Evolutionary conservation across 2,113 vertebrate genomes (phyloP).

Genomic region (Corythoichthys haematopterus): DNA sequence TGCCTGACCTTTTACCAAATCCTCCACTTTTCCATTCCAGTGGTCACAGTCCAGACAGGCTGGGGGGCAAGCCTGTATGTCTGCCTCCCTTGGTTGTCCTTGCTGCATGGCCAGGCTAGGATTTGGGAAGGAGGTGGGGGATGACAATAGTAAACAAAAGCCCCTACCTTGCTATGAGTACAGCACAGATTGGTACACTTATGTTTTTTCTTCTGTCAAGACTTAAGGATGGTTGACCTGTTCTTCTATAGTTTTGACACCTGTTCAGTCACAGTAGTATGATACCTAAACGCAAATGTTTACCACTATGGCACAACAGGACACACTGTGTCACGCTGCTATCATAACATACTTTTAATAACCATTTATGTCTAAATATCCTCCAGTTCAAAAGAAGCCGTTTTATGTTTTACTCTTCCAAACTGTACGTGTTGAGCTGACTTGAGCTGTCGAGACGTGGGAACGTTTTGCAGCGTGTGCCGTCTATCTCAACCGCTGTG

Average conservation of each 20-base stretch:
- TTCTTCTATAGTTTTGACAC: not conserved
- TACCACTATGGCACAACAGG: not conserved
- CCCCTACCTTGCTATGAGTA: not conserved
- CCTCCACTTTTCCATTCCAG: constrained; percentile 70
- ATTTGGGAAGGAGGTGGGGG: constrained; percentile 13
- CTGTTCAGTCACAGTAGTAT: not conserved
- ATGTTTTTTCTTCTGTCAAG: not conserved
- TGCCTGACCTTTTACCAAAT: constrained; percentile 72
- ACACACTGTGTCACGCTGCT: not conserved
- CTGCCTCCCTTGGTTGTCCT: constrained; percentile 43
- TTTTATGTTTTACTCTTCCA: not conserved
- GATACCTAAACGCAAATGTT: not conserved
- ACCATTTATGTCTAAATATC: not conserved
- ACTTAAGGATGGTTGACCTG: not conserved
- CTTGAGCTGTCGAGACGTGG: not conserved
- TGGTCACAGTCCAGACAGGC: constrained; percentile 66
- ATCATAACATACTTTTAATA: not conserved
- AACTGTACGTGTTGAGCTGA: not conserved
- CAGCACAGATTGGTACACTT: not conserved
- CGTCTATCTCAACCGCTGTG: constrained; percentile 42
- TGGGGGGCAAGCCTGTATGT: constrained; percentile 43
- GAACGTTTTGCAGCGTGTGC: constrained; percentile 32
- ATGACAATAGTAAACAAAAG: constrained; percentile 21
- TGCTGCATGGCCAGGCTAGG: constrained; percentile 18
- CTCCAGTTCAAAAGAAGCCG: not conserved